Evolutionary conservation across 2,888 invertebrate species (phyloP).

Genomic region (Drosophila suboccidentalis): DNA sequence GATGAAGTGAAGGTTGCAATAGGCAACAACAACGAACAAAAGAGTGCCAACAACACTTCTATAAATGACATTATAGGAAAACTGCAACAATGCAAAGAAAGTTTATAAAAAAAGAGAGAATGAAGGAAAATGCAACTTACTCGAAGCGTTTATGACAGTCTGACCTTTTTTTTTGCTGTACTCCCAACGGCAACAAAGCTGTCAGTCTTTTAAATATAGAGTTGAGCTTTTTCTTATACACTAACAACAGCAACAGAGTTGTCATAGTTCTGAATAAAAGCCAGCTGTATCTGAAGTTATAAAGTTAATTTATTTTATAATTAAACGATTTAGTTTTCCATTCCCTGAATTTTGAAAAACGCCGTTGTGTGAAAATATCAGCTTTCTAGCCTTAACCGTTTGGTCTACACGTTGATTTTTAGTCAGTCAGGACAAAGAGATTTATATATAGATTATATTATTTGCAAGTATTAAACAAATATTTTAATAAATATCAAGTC

Average conservation of each 20-base stretch:
- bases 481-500: not conserved
- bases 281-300: too few relatives aligned
- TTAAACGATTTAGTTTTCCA: too few relatives aligned
- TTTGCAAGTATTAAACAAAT: not conserved
- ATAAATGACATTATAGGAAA: slow-evolving; percentile 12
- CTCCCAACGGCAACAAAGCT: slow-evolving; percentile 33
- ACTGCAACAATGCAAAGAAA: slow-evolving; percentile 2
- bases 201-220: slow-evolving; percentile 17
- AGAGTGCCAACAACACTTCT: slow-evolving; percentile 13
- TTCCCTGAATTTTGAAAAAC: too few relatives aligned
- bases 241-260: not conserved
- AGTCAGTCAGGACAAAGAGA: too few relatives aligned
- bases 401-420: too few relatives aligned
- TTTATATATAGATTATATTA: not conserved
- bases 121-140: slow-evolving; percentile 6
- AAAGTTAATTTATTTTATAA: not conserved
- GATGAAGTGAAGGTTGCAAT: slow-evolving; percentile 7
- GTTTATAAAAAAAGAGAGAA: not conserved
- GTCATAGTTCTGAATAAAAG: not conserved
- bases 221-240: not conserved
- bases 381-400: too few relatives aligned
- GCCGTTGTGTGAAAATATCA: too few relatives aligned
- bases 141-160: slow-evolving; percentile 6
- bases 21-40: slow-evolving; percentile 24
- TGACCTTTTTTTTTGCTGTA: slow-evolving; percentile 5